These are phyloP conservation scores for Datnioides undecimradiatus DNA, from an alignment of 2,113 vertebrate species.

Conservation along the genomic window DNA sequence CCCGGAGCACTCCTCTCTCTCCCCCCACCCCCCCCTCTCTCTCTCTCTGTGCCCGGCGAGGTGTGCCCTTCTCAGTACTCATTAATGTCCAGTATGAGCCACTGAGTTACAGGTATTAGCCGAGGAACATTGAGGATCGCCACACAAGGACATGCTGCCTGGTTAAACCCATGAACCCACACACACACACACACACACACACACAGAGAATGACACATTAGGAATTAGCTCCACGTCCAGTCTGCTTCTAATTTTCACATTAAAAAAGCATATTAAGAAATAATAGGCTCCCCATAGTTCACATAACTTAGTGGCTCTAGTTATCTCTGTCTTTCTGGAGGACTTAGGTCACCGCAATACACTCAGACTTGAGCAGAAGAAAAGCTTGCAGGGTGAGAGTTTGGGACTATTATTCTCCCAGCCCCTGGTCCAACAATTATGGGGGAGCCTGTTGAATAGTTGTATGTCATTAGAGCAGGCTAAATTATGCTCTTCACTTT, in stretches of 20 bases:
- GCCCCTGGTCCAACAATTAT: slow-evolving; percentile 68
- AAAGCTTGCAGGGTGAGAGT: slow-evolving; percentile 64
- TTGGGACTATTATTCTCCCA: slow-evolving; percentile 69
- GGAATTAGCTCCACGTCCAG: slow-evolving; percentile 65
- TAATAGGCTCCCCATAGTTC: slow-evolving; percentile 69
- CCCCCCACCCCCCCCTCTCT: slow-evolving; percentile 12
- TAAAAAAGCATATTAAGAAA: slow-evolving; percentile 70
- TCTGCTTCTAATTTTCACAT: slow-evolving; percentile 76
- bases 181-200: slow-evolving; percentile 2
- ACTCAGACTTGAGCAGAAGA: slow-evolving; percentile 32
- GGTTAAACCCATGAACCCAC: slow-evolving; percentile 49
- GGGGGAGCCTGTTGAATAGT: slow-evolving; percentile 71
- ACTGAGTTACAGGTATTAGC: slow-evolving; percentile 71
- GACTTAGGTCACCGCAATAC: slow-evolving; percentile 48
- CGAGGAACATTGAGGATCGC: slow-evolving; percentile 52
- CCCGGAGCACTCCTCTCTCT: slow-evolving; percentile 5
- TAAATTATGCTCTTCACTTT: slow-evolving; percentile 76
- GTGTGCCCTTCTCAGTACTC: slow-evolving; percentile 65
- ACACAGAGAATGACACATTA: slow-evolving; percentile 64
- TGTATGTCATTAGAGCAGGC: slow-evolving; percentile 75
- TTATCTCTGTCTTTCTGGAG: slow-evolving; percentile 60
- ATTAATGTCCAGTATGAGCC: slow-evolving; percentile 70
- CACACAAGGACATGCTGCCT: slow-evolving; percentile 50
- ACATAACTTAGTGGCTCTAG: slow-evolving; percentile 58
- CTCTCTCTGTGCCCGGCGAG: slow-evolving; percentile 5